phyloP scores from a whole-genome alignment of 1,140 invertebrate species.

The Drosophila sp. region DNA sequence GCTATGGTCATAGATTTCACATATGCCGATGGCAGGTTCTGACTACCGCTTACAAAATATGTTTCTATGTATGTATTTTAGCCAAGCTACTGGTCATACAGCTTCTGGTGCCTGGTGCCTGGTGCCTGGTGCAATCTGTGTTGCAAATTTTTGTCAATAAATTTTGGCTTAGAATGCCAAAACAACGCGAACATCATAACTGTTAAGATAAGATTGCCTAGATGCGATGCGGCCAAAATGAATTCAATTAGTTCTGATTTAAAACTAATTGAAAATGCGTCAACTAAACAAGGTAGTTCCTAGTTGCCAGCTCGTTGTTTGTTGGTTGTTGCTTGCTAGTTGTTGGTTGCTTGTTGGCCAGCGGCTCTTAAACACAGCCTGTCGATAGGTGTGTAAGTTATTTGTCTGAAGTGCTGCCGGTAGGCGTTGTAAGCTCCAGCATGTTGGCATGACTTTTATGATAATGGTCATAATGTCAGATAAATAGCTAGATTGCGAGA shows the following conservation, averaged over 20 bases:
- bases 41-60: too few relatives aligned
- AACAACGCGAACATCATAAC: slow-evolving; percentile 72
- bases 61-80: too few relatives aligned
- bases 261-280: slow-evolving; percentile 82
- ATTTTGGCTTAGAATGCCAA: slow-evolving; percentile 77
- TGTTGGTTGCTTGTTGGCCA: slow-evolving; percentile 2
- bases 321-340: neutral
- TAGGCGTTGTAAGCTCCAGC: slow-evolving; percentile 51
- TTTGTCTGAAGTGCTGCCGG: slow-evolving; percentile 79
- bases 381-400: slow-evolving; percentile 80
- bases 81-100: slow-evolving; percentile 69
- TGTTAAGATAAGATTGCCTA: slow-evolving; percentile 77
- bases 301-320: neutral
- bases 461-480: slow-evolving; percentile 40
- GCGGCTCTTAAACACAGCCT: slow-evolving; percentile 9
- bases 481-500: slow-evolving; percentile 4
- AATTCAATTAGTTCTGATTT: slow-evolving; percentile 82
- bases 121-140: slow-evolving; percentile 55
- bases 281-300: slow-evolving; percentile 23
- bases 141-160: slow-evolving; percentile 82
- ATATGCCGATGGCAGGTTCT: slow-evolving; percentile 73
- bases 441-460: slow-evolving; percentile 42
- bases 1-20: slow-evolving; percentile 72
- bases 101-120: slow-evolving; percentile 31
- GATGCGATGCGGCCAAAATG: slow-evolving; percentile 57